Evolutionary conservation across 1,140 invertebrate species (phyloP).

Genomic region (Drosophila murphyi): DNA sequence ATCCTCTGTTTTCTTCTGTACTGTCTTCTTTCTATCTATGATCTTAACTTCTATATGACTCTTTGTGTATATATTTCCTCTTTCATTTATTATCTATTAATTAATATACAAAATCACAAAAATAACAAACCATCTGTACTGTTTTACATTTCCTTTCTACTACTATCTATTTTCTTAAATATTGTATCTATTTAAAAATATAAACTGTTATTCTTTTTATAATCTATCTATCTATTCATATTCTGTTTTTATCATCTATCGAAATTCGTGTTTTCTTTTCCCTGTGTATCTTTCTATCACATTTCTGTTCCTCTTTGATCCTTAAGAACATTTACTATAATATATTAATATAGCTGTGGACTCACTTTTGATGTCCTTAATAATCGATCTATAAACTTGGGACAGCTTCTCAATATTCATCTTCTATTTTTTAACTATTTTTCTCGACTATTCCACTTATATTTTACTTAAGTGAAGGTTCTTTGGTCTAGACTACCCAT

Average conservation of each 20-base stretch:
- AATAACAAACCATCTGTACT: conserved; percentile 17
- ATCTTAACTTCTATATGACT: conserved; percentile 19
- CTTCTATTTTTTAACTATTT: too few species aligned
- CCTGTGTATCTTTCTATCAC: neutral
- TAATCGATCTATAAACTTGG: too few species aligned
- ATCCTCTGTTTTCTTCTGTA: neutral
- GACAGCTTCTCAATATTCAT: too few species aligned
- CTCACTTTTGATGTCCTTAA: too few species aligned
- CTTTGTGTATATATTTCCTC: conserved; percentile 71
- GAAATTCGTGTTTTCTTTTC: neutral
- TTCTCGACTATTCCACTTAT: too few species aligned
- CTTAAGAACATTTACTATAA: neutral
- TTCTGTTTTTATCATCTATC: neutral
- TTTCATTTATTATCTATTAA: conserved; percentile 32
- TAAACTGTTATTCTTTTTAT: conserved; percentile 3
- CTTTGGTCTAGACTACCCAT: too few species aligned
- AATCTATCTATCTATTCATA: neutral
- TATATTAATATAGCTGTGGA: neutral
- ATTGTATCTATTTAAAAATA: conserved; percentile 7
- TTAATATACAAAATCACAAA: conserved; percentile 48
- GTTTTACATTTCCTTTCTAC: conserved; percentile 12
- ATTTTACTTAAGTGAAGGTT: too few species aligned
- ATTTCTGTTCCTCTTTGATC: neutral
- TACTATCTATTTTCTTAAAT: neutral
- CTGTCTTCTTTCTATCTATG: conserved; percentile 23